Evolutionary conservation across 2,797 vertebrate genomes (phyloP).

Genomic region (Gephyroberyx darwinii): DNA sequence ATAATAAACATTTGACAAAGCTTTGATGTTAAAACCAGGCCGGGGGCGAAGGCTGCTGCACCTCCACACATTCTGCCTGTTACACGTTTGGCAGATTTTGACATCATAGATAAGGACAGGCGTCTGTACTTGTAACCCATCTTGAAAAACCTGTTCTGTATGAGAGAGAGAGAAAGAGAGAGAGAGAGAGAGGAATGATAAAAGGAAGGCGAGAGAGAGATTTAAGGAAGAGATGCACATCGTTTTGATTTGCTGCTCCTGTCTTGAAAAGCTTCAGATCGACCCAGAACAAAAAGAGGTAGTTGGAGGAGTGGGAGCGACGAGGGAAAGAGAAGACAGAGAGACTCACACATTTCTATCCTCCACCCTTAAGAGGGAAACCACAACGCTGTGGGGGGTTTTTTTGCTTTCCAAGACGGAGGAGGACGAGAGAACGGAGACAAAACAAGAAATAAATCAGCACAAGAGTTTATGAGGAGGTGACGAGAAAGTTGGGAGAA

Average conservation of each 20-base stretch:
- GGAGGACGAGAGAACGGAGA: neutral
- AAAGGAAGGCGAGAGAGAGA: slow-evolving; percentile 23
- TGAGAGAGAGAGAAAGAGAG: neutral
- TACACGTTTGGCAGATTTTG: no score
- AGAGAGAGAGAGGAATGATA: slow-evolving; percentile 32
- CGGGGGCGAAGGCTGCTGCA: no score
- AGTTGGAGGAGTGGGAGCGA: neutral
- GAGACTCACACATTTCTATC: neutral
- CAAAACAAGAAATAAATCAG: neutral
- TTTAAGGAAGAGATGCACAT: slow-evolving; percentile 44
- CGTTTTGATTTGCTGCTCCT: neutral
- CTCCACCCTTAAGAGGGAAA: neutral
- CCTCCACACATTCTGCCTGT: no score
- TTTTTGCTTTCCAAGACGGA: neutral
- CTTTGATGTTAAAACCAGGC: no score
- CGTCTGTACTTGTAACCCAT: neutral
- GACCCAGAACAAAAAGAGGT: neutral
- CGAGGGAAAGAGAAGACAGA: slow-evolving; percentile 8
- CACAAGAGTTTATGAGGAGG: neutral
- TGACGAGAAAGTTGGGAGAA: neutral
- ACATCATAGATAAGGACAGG: neutral
- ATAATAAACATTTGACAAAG: no score
- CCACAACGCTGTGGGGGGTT: neutral
- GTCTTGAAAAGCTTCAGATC: neutral
- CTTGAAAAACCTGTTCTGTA: slow-evolving; percentile 66